phyloP scores from a whole-genome alignment of 2,113 vertebrate genomes.

The Pygoscelis antarcticus region DNA sequence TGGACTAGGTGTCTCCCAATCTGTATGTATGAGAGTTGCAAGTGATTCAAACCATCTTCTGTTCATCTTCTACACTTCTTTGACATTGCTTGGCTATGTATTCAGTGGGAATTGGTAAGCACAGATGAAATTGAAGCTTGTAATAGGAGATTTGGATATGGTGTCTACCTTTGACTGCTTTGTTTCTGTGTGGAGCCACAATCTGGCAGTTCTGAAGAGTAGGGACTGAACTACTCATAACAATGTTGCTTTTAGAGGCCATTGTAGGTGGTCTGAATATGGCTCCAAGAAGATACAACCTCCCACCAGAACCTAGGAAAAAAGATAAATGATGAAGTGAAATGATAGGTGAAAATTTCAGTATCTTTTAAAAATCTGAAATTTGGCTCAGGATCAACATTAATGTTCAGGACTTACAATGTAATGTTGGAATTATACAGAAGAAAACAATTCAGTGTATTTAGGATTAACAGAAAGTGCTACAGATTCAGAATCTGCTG shows the following conservation, averaged over 20 bases:
- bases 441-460: neutral
- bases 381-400: neutral
- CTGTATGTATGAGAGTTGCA: neutral
- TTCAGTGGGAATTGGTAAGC: accelerated
- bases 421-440: neutral
- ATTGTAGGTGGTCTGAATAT: neutral
- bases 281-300: neutral
- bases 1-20: neutral
- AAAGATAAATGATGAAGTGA: neutral
- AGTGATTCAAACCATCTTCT: neutral
- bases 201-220: neutral
- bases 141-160: neutral
- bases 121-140: neutral
- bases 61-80: neutral
- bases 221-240: neutral
- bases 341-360: neutral
- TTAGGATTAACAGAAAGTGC: neutral
- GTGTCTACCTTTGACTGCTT: neutral
- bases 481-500: neutral
- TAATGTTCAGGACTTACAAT: neutral
- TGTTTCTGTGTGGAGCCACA: neutral
- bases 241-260: neutral
- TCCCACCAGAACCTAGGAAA: neutral
- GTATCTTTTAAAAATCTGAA: neutral
- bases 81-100: neutral